Evolutionary conservation across 2,113 vertebrate genomes (phyloP).

Genomic region (Caloenas nicobarica): DNA sequence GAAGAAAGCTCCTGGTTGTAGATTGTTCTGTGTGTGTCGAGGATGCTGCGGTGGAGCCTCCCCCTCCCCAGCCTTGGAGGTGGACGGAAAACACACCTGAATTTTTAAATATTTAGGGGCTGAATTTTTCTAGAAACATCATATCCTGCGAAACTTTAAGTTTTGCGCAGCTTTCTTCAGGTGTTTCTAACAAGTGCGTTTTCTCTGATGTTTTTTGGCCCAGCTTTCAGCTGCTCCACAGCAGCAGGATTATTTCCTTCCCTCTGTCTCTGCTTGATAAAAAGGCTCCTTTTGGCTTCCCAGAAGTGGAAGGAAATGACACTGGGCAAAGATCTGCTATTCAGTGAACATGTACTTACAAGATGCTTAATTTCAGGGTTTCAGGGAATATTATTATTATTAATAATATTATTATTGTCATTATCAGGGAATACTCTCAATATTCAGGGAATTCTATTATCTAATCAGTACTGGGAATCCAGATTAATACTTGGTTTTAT

Average conservation of each 20-base stretch:
- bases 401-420: too few relatives aligned
- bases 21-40: too few relatives aligned
- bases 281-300: background rate
- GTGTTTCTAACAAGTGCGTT: background rate
- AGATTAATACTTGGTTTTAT: background rate
- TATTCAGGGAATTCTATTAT: background rate
- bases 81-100: background rate
- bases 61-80: too few relatives aligned
- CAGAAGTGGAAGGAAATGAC: background rate
- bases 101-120: background rate
- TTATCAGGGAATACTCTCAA: too few relatives aligned
- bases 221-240: background rate
- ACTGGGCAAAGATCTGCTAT: background rate
- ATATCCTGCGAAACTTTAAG: background rate
- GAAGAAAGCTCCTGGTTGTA: too few relatives aligned
- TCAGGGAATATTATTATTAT: too few relatives aligned
- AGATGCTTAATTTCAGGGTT: background rate
- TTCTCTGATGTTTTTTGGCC: background rate
- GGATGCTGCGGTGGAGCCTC: background rate
- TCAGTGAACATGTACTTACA: rapidly evolving
- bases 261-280: background rate
- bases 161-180: background rate
- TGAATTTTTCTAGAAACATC: background rate
- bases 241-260: background rate
- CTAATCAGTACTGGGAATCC: background rate